phyloP scores from a whole-genome alignment of 2,113 vertebrate genomes.

The Actenoides lindsayi region DNA sequence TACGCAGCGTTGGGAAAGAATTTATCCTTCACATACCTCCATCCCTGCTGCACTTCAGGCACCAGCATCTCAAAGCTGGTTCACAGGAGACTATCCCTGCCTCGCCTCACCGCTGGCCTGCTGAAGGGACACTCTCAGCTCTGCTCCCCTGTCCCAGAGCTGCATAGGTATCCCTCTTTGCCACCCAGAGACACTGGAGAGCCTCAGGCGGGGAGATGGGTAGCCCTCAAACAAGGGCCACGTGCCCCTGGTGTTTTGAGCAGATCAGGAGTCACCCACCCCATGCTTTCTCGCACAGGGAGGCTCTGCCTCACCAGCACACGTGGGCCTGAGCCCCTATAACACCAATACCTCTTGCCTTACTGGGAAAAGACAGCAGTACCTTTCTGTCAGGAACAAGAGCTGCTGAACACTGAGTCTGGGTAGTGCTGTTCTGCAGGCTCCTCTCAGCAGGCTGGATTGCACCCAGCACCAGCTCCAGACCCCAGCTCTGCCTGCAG shows the following conservation, averaged over 20 bases:
- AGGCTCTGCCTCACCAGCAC: neutral
- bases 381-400: neutral
- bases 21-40: accelerated
- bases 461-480: neutral
- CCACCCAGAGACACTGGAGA: accelerated
- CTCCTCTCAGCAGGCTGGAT: neutral
- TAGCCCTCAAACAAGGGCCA: neutral
- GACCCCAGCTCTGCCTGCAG: neutral
- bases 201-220: accelerated
- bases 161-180: accelerated
- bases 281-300: accelerated
- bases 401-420: neutral
- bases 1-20: neutral
- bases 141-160: neutral
- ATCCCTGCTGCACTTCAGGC: accelerated
- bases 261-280: neutral
- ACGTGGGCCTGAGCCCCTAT: neutral
- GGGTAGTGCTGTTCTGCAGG: too few relatives aligned
- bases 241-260: neutral
- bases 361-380: neutral
- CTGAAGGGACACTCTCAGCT: neutral
- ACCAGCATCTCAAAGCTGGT: neutral
- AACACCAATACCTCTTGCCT: neutral
- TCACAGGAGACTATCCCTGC: neutral
- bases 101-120: accelerated